Evolutionary conservation across 2,113 vertebrate genomes (phyloP), one percentile per base, ranked within the genome.

Genomic region (Scortum barcoo): DNA sequence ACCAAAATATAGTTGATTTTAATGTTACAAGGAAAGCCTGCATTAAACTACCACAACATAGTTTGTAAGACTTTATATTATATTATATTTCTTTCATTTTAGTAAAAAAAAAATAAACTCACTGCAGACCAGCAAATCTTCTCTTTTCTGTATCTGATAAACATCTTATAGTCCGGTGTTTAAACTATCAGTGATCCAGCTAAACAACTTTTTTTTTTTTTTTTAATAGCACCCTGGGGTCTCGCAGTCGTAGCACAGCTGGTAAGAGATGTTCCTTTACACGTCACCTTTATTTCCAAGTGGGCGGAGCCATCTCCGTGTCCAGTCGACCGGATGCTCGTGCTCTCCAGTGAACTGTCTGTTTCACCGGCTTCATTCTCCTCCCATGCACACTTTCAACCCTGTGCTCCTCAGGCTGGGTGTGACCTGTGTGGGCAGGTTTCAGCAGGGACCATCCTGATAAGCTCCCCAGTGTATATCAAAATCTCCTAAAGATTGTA

Each of bases 391-490:
- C 46, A 54, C 20, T 42, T 51, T 71, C 24, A 53, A 13, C 22
- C 16, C 62, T 60, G 40, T 42, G 26, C 62, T 75, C 48, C 30
- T 8, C 40, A 5, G 36, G 4, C 2, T 2, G 13, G 38, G 36
- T 71, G 66, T 71, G 57, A 65, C 40, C 56, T 70, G 48, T 22
- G 26, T 11, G 13, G 26, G 24, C 33, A 61, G 19, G 36, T 54
- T 28, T 70, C 26, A 33, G 14, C 4, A 16, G 14, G 48, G 33
- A 30, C 68, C 6, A 3, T 40, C 30, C 56, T 46, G 24, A 68
- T 71, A 19, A 58, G 24, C 13, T 77, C 81, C 67, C 81, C 19
- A 24, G 68, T 60, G 75, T 71, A 36, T 72, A 65, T 76, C 66
- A 71, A 48, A 48, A 76, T 63, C 17, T 71, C 48, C 66, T 63